Evolutionary conservation across 2,797 vertebrate genomes (phyloP), one percentile per base, ranked within the genome.

Genomic region (Microhierax caerulescens): DNA sequence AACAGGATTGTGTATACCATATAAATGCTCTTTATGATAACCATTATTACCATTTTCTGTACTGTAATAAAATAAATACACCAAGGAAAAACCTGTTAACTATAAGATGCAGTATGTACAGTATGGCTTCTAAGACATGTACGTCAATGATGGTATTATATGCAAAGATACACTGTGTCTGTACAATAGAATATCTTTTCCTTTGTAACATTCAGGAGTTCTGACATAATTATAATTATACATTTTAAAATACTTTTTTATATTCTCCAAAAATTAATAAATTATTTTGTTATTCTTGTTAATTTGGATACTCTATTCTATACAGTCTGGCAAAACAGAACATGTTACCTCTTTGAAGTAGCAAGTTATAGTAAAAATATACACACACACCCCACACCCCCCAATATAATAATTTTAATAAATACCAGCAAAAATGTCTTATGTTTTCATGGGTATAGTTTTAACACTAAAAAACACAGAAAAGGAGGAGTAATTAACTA

Each of bases 31-130:
- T 98, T 98, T 99, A 99, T 99, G 99, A 99, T 99, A 99, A 99
- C 99, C 99, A 99, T 99, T 99, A 99, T 98, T 99, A 99, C 99
- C 98, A 99, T 98, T 99, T 99, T 99, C 99, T 97, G 98, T 98
- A 99, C 99, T 99, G 99, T 97, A 99, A 99, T 97, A 99, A 98
- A 99, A 99, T 98, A 98, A 98, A 98, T 98, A 98, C 22, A 98
- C 95, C 97, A 83, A 91, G 77, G 97, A 95, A 97, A 85, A 97
- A 80, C 73, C 84, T 24, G 93, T 98, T 97, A 98, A 94, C 88
- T 86, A 15, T 45, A 94, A 73, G 94, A 96, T 86, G 92, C 64
- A 94, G 41, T 73, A 88, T 72, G 92, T 85, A 94, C 76, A 90
- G 61, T 78, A 90, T 64, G 83, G 96, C 83, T 91, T 98, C 93